Base-by-base conservation (phyloP, 2,888 invertebrate species). In the Drosophila antonietae region DNA sequence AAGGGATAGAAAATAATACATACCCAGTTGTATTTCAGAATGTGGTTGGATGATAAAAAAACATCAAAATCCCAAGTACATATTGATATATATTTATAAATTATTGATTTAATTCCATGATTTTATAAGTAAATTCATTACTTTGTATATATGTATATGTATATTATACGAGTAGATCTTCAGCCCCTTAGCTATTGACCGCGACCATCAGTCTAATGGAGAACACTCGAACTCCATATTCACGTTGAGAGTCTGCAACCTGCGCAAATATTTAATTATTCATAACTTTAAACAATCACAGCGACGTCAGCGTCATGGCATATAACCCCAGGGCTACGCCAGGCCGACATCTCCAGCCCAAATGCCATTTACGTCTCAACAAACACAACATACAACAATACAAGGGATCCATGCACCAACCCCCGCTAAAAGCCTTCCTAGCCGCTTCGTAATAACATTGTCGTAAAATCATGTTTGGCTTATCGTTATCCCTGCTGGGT, bases 211-310 rank as follows among this genome's bases (percentile, higher is more conserved):
- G 58, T 20, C 61, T 62, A 83, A 81, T 84, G 61, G 63, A 64
- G 7, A 64, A 31, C 53, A 47, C 18, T 31, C 47, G 35, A 39
- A 49, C 66, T 10, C 43, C 64, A 47, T 37, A 47, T 57, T 9
- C 28, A 43, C 58, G 51, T 52, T 62, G 64, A 18, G 47, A 63
- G 73, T 68, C 55, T 53, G 69, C 77, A 83, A 87, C 85, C 89
- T 82, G 84, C 61, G 68, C 87, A 90, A 91, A 91, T 90, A 92
- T 92, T 92, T 92, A 92, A 92, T 92, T 92, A 92, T 92, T 92
- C 92, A 92, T 92, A 92, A 92, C 91, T 91, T 89, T 88, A 86
- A 90, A 91, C 91, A 86, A 86, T 90, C 86, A 89, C 78, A 68
- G 75, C 81, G 79, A 84, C 81, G 75, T 83, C 76, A 81, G 83